phyloP scores from a whole-genome alignment of 2,797 vertebrate genomes.

The Cottoperca gobio region DNA sequence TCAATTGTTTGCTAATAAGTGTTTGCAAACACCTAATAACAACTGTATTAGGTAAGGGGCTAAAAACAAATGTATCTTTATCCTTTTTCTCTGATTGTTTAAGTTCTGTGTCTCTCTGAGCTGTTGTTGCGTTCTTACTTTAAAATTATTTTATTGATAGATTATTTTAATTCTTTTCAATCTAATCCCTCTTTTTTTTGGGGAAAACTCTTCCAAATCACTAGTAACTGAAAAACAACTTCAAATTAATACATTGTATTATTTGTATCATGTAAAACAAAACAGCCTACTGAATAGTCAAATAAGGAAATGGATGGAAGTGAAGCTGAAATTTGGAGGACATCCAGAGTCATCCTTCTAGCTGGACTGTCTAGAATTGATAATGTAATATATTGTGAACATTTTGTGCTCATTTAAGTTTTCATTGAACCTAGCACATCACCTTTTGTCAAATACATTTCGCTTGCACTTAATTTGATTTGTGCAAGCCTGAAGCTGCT shows the following conservation, averaged over 20 bases:
- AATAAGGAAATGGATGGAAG: neutral
- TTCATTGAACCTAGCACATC: slow-evolving; percentile 24
- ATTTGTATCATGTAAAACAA: neutral
- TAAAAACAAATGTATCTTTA: no score
- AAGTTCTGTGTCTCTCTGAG: neutral
- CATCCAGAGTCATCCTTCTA: slow-evolving; percentile 10
- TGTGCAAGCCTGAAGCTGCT: slow-evolving; percentile 6
- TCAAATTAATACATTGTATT: neutral
- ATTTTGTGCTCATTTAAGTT: slow-evolving; percentile 17
- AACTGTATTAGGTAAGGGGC: no score
- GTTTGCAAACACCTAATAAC: neutral
- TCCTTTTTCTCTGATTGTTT: neutral
- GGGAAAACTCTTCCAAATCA: neutral
- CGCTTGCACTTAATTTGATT: slow-evolving; percentile 33
- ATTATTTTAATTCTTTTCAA: no score
- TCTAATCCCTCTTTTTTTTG: no score
- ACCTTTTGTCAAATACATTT: slow-evolving; percentile 22
- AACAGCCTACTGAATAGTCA: no score
- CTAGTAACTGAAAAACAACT: neutral
- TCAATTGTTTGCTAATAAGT: neutral
- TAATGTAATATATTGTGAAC: slow-evolving; percentile 28
- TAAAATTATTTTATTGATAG: no score
- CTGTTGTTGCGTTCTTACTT: neutral
- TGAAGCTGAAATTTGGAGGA: neutral
- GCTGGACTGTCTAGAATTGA: slow-evolving; percentile 14